Conservation (phyloP, 2,113 vertebrate species). For the Ceyx melanurus region DNA sequence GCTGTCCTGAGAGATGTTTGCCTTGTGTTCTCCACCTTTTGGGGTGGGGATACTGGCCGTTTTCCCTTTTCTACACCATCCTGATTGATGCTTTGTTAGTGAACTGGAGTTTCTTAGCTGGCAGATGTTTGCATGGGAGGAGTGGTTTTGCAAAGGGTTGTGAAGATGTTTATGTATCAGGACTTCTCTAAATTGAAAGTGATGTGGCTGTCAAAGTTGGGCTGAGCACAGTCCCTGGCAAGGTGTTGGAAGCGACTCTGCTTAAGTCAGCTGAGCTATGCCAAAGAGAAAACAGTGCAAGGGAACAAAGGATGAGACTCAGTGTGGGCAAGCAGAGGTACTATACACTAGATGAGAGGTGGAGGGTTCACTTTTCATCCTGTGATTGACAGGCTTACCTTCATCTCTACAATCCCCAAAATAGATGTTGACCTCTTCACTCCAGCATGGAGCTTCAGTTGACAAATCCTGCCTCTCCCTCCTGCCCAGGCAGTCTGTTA, state of each 20-base stretch:
- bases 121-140: neutral
- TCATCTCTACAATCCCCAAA: slow-evolving; percentile 33
- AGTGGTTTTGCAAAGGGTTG: neutral
- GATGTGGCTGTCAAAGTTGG: neutral
- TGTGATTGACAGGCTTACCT: slow-evolving; percentile 27
- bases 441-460: slow-evolving; percentile 28
- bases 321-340: neutral
- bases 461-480: slow-evolving; percentile 16
- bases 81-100: neutral
- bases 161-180: neutral
- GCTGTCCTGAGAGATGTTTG: neutral
- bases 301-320: neutral
- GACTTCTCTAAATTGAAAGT: neutral
- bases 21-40: neutral
- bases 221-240: neutral
- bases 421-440: slow-evolving; percentile 50
- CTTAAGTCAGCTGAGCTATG: neutral
- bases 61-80: neutral
- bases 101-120: neutral
- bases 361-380: slow-evolving; percentile 9
- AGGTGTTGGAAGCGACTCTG: neutral
- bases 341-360: neutral
- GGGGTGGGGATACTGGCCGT: neutral
- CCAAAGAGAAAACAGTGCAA: neutral
- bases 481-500: neutral